Conservation (phyloP, 2,888 invertebrate genomes). For the Sthenelais limicola region DNA sequence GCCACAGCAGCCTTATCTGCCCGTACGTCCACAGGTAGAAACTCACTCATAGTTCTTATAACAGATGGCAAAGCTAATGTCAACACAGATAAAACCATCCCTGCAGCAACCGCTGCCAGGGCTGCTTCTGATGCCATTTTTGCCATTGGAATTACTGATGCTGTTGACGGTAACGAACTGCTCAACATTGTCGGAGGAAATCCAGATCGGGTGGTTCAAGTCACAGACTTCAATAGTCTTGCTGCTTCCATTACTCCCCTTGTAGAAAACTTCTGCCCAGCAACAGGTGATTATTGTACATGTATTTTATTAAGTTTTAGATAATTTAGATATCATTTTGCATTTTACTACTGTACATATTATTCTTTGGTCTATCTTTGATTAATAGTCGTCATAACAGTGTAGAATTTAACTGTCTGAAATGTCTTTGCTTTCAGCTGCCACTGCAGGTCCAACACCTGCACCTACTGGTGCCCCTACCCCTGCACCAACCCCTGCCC, state of each 20-base stretch:
- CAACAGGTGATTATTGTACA: too few relatives aligned
- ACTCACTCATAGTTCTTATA: not conserved
- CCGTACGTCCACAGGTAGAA: not conserved
- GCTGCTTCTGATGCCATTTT: not conserved
- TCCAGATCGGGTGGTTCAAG: not conserved
- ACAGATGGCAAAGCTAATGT: constrained; percentile 26
- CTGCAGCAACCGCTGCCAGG: not conserved
- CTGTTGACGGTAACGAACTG: constrained; percentile 13
- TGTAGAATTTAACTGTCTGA: too few relatives aligned
- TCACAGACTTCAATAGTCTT: not conserved
- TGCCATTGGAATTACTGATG: constrained; percentile 10
- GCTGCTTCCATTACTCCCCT: not conserved
- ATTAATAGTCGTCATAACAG: too few relatives aligned
- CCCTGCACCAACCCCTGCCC: not conserved
- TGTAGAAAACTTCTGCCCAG: not conserved
- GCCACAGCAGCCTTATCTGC: not conserved
- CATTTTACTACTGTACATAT: too few relatives aligned
- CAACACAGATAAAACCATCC: not conserved
- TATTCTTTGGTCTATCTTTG: too few relatives aligned
- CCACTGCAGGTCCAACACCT: not conserved
- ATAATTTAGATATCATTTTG: too few relatives aligned
- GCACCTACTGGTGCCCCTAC: not conserved
- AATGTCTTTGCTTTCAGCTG: too few relatives aligned
- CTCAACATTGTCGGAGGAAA: not conserved
- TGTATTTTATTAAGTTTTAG: too few relatives aligned